Conservation (phyloP, 2,797 vertebrate genomes). For the Pagetopsis macropterus region DNA sequence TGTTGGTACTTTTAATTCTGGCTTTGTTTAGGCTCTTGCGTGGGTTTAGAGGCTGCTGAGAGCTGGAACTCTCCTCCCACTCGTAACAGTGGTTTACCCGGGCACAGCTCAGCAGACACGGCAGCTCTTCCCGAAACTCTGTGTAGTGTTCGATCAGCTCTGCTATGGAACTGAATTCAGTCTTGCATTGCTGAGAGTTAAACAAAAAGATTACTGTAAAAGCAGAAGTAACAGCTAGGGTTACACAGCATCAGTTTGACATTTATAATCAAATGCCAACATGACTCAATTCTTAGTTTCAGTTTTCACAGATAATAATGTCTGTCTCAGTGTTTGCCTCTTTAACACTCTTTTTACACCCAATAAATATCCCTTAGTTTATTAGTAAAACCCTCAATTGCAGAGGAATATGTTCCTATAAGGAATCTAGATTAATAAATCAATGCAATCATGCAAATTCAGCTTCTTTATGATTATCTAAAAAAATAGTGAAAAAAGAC, state of each 20-base stretch:
- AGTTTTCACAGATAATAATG: neutral
- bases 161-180: conserved; percentile 85
- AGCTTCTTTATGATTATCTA: neutral
- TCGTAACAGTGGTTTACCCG: conserved; percentile 91
- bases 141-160: conserved; percentile 90
- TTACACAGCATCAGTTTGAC: neutral
- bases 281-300: neutral
- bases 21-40: conserved; percentile 45
- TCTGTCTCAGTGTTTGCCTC: neutral
- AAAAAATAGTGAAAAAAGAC: neutral
- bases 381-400: no score
- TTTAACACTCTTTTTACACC: neutral
- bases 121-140: conserved; percentile 77
- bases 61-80: conserved; percentile 83
- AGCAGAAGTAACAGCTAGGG: neutral
- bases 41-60: conserved; percentile 30
- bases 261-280: neutral
- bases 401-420: neutral
- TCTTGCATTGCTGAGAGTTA: conserved; percentile 84
- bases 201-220: neutral
- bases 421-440: neutral
- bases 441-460: neutral
- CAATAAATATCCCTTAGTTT: neutral
- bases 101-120: conserved; percentile 84
- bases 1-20: conserved; percentile 38